Base-by-base conservation (phyloP, 2,888 invertebrate genomes). In the Dastarcus helophoroides region DNA sequence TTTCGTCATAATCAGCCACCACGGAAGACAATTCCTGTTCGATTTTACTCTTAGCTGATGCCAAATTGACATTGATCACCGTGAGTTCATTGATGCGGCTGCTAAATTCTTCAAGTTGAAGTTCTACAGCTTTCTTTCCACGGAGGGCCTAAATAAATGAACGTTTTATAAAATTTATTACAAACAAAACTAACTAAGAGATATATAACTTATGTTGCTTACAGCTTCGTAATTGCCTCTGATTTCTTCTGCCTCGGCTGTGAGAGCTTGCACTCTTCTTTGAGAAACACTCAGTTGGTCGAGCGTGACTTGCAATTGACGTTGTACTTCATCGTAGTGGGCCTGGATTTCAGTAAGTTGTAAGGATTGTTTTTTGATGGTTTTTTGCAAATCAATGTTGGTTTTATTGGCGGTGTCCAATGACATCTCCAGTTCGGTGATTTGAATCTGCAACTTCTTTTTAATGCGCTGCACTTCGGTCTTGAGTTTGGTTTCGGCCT, bases 361-460 rank as follows among this genome's bases (percentile, higher is more conserved):
- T 62, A 90, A 76, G 46, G 91, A 88, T 64, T 95, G 93, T 64
- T 88, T 93, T 79, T 95, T 95, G 73, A 93, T 84, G 56, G 89
- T 86, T 76, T 93, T 91, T 68, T 94, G 93, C 61, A 94, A 73
- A 61, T 93, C 90, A 58, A 94, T 81, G 73, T 94, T 94, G 69
- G 83, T 90, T 73, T 95, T 91, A 76, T 97, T 95, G 69, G 93
- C 88, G 50, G 91, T 88, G 67, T 95, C 95, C 65, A 98, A 76
- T 33, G 90, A 85, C 71, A 94, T 77, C 65, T 94, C 94, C 57
- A 95, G 70, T 65, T 95, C 94, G 52, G 93, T 93, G 67, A 95
- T 94, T 58, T 90, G 90, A 61, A 93, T 85, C 69, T 93, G 93
- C 62, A 93, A 71, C 84, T 95, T 95, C 90, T 95, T 95, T 83